Evolutionary conservation across 2,113 vertebrate species (phyloP), one percentile per base, ranked within the genome.

Genomic region (Melanostigma gelatinosum): DNA sequence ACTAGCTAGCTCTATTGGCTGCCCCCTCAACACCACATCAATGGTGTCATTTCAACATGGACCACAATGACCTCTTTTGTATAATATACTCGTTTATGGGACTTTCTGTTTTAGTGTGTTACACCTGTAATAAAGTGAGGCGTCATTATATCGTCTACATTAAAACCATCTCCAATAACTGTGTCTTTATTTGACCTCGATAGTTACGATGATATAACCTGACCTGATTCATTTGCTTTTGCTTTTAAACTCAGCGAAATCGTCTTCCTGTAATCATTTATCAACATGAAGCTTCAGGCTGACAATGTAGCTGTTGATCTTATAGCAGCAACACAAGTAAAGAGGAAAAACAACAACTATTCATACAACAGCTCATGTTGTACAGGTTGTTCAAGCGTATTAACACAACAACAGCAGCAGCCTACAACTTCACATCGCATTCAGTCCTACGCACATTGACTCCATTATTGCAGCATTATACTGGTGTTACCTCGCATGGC

Each of bases 91-190:
- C 15, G 42, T 72, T 67, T 60, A 70, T 80, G 70, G 52, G 46
- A 77, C 44, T 60, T 76, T 77, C 42, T 77, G 82, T 70, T 82
- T 58, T 6, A 68, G 15, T 87, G 89, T 86, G 75, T 62, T 77
- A 36, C 72, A 80, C 75, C 81, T 87, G 65, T 77, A 83, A 58
- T 58, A 79, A 62, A 58, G 27, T 87, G 29, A 85, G 74, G 66
- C 83, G 66, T 79, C 77, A 86, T 87, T 85, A 82, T 89, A 85
- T 32, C 84, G 88, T 92, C 73, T 54, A 66, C 68, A 89, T 91
- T 91, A 87, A 92, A 89, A 67, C 9, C 72, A 74, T 90, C 90
- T 91, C 77, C 68, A 89, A 88, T 85, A 92, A 81, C 79, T 72
- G 29, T 85, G 27, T 29, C 29, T 66, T 46, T 52, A 13, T 66